phyloP scores from a whole-genome alignment of 2,113 vertebrate species.

The Vulpes vulpes region DNA sequence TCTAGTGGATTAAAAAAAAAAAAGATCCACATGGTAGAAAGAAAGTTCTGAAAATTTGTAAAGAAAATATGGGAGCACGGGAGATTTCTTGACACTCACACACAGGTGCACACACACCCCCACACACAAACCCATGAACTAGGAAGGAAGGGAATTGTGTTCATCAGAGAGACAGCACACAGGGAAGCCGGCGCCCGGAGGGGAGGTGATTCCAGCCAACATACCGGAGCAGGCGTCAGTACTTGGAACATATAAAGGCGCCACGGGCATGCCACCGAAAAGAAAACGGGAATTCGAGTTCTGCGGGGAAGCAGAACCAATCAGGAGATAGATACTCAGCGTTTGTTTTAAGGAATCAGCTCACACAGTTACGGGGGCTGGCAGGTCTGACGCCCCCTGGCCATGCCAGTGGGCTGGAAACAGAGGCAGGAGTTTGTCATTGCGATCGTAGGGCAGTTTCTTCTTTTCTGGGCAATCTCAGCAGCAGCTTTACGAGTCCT shows the following conservation, averaged over 20 bases:
- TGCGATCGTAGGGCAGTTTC: neutral
- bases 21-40: neutral
- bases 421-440: neutral
- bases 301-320: neutral
- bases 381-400: neutral
- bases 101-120: accelerated
- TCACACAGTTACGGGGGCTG: accelerated
- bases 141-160: neutral
- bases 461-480: neutral
- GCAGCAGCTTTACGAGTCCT: accelerated
- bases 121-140: neutral
- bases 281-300: neutral
- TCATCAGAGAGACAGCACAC: neutral
- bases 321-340: accelerated
- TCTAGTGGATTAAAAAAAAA: accelerated
- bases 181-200: neutral
- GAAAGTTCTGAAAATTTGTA: neutral
- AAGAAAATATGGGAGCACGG: neutral
- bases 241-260: neutral
- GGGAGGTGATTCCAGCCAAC: no score
- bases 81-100: neutral
- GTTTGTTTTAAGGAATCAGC: neutral
- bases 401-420: no score
- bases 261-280: neutral
- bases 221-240: neutral